These are phyloP conservation scores for Misgurnus anguillicaudatus DNA, from an alignment of 2,113 vertebrate species.

Conservation along the genomic window DNA sequence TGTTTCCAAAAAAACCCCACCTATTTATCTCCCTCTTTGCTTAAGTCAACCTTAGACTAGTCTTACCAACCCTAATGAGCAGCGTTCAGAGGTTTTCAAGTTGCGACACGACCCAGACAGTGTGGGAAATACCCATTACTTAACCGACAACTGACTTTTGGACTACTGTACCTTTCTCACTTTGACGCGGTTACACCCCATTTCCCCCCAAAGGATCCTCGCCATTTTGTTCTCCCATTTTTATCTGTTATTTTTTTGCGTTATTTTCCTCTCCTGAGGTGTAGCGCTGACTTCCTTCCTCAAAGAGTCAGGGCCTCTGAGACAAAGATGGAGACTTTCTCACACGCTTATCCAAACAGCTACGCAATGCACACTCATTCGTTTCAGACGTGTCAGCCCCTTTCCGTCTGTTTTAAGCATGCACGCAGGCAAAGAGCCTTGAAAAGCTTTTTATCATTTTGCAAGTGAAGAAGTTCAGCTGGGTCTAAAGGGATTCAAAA, in stretches of 20 bases:
- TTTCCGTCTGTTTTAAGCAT: conserved; percentile 18
- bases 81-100: conserved; percentile 31
- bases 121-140: conserved; percentile 53
- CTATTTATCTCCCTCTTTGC: conserved; percentile 26
- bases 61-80: conserved; percentile 45
- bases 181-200: not conserved
- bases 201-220: not conserved
- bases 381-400: conserved; percentile 29
- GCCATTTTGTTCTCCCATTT: not conserved
- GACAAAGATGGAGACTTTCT: conserved; percentile 29
- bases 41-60: conserved; percentile 39
- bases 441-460: conserved; percentile 14
- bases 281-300: conserved; percentile 31
- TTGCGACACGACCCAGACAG: conserved; percentile 39
- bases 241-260: not conserved
- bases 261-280: conserved; percentile 40
- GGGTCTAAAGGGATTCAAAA: conserved; percentile 32
- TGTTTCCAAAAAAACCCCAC: not conserved
- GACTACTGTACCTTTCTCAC: conserved; percentile 17
- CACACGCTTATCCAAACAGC: conserved; percentile 1
- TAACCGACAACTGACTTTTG: conserved; percentile 30
- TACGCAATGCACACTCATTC: conserved; percentile 18
- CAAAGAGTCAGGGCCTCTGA: conserved; percentile 33
- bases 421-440: conserved; percentile 17
- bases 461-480: conserved; percentile 33